Conservation (phyloP, 2,888 invertebrate species). For the Eugnorisma glareosa region DNA sequence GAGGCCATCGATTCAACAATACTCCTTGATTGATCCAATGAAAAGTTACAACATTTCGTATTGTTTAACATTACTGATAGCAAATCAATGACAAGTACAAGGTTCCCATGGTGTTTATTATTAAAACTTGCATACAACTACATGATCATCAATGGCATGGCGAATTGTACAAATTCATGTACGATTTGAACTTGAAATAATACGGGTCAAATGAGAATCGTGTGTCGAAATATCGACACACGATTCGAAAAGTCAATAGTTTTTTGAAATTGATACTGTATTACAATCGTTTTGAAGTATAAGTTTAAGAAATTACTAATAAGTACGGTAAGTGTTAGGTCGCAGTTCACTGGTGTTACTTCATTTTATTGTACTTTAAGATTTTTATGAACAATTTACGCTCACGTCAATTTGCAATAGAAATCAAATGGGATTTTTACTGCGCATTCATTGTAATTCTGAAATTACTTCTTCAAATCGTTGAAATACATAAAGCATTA, state of each 20-base stretch:
- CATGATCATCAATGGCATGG: conserved; percentile 43
- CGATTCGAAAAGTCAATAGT: conserved; percentile 42
- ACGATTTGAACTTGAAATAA: conserved; percentile 58
- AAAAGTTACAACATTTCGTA: conserved; percentile 64
- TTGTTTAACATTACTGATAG: conserved; percentile 58
- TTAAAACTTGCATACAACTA: conserved; percentile 42
- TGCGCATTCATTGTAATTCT: conserved; percentile 35
- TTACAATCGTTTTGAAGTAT: conserved; percentile 37
- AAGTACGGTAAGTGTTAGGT: conserved; percentile 33
- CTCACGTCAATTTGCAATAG: conserved; percentile 16
- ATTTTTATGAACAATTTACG: conserved; percentile 50
- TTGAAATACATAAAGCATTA: not conserved
- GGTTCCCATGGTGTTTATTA: conserved; percentile 53
- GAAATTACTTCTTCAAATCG: not conserved
- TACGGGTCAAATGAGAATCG: conserved; percentile 52
- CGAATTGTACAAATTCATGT: conserved; percentile 55
- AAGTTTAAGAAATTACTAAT: conserved; percentile 44
- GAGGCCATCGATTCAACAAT: conserved; percentile 62
- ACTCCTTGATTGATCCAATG: conserved; percentile 69
- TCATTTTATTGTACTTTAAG: conserved; percentile 37
- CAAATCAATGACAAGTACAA: conserved; percentile 63
- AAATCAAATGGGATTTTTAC: conserved; percentile 35
- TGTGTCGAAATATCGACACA: conserved; percentile 48
- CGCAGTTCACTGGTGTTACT: conserved; percentile 53
- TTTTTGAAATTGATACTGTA: conserved; percentile 36